Evolutionary conservation across 2,113 vertebrate species (phyloP), one percentile per base, ranked within the genome.

Genomic region (Mohoua ochrocephala): DNA sequence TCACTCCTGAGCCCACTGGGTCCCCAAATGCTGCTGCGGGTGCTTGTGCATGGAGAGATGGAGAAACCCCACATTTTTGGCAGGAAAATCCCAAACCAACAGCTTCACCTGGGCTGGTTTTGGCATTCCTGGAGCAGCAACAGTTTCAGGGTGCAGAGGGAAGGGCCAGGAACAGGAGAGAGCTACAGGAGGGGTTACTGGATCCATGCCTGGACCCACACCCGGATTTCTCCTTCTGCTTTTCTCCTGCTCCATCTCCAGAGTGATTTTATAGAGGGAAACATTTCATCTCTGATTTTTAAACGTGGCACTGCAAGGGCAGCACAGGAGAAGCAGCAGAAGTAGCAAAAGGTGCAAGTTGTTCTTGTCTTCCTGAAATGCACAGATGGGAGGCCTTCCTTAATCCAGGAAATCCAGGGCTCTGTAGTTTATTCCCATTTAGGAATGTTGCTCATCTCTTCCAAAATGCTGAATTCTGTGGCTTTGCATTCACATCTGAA

Each of bases 21-120:
- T 8, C 5, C 3, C 64, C 68, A 45, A 9, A 33, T 15, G 59
- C 37, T 4, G 7, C 7, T 4, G 1, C 7, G 1, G 5, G 19
- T 14, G 47, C 35, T 24, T 9, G 4, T 20, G 61, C 7, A 0
- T 3, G 47, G 20, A 15, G 18, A 19, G 42, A 1, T 15, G 78
- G 60, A 67, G 30, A 80, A 92, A 75, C 80, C 37, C 45, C 67
- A 15, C 16, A 0, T 27, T 35, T 2, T 0, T 16, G 50, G 53
- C 33, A 65, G 63, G 63, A 65, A 75, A 61, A 31, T 59, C 39
- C 50, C 14, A 7, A 60, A 42, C 3, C 41, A 49, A 1, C 0
- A 2, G 9, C 37, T 69, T 60, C 64, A 22, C 15, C 50, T 21
- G 13, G 2, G 45, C 44, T 89, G 54, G 4, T 50, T 44, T 22